A percentile compares a stretch with the other conserved stretches of the same genome.
Conservation (phyloP, 2,113 vertebrate species). For the Proterorhinus semilunaris region DNA sequence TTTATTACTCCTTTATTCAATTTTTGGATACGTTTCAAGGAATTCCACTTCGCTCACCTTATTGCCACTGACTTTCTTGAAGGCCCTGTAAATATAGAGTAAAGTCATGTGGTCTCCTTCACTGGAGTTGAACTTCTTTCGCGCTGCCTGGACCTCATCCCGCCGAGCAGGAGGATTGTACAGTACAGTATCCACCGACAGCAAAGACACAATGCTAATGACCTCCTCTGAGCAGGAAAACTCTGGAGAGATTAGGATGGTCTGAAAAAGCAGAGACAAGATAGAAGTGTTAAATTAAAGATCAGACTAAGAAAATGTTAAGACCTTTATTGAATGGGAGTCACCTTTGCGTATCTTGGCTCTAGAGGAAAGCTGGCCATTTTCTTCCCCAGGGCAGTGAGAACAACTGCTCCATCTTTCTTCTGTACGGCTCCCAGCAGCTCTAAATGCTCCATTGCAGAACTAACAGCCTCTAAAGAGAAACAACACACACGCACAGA, state of each 20-base stretch:
- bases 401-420: slow-evolving; percentile 79
- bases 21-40: background rate
- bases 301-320: background rate
- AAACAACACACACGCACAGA: slow-evolving; percentile 1
- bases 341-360: slow-evolving; percentile 92
- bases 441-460: slow-evolving; percentile 86
- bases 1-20: no score
- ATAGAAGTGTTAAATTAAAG: background rate
- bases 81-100: slow-evolving; percentile 89
- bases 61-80: slow-evolving; percentile 83
- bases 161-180: slow-evolving; percentile 85
- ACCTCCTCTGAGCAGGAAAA: slow-evolving; percentile 93
- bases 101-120: slow-evolving; percentile 94
- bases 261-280: slow-evolving; percentile 68
- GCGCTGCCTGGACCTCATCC: slow-evolving; percentile 85
- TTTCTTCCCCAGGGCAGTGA: slow-evolving; percentile 90
- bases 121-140: slow-evolving; percentile 90
- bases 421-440: slow-evolving; percentile 88
- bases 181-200: slow-evolving; percentile 92
- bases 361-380: slow-evolving; percentile 96
- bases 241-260: slow-evolving; percentile 88
- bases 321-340: background rate
- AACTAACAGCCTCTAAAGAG: slow-evolving; percentile 82
- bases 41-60: slow-evolving; percentile 74
- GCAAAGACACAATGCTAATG: slow-evolving; percentile 87